Base-by-base conservation (phyloP, 1,140 invertebrate genomes). In the Conus ventricosus region DNA sequence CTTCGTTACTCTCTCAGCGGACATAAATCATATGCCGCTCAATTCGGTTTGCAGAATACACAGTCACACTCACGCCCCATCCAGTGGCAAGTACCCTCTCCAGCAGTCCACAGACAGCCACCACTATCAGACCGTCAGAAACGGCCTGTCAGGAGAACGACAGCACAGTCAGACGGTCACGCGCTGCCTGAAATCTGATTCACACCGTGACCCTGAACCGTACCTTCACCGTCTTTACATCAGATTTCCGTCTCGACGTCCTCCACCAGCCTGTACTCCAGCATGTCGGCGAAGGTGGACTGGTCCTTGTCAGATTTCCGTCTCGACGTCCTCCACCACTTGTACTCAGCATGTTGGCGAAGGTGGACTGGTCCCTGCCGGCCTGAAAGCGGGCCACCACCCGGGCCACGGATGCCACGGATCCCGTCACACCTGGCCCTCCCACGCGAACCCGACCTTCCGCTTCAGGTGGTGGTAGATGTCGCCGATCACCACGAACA, bases 361-460 rank as follows among this genome's bases (percentile, higher is more conserved):
- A 94, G 60, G 91, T 89, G 23, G 93, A 94, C 23, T 90, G 88
- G 57, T 94, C 93, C 63, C 90, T 91, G 53, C 88, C 90, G 11
- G 91, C 90, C 15, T 90, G 87, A 88, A 94, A 94, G 5, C 94
- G 84, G 23, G 94, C 93, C 67, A 91, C 88, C n/a, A 94, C 91
- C 87, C 92, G 93, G 11, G 93, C 91, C 53, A 87, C 88, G 7
- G 90, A 90, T 0, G 90, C 25, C 5, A 78, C 88, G 53, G 89
- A 91, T 20, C 94, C 93, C 17, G 93, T 94, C 63, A 91, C 23
- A 95, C 90, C 81, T 92, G 92, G 6, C 91, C n/a, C 88, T 95
- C 94, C 94, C 94, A 95, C 0, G 93, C 91, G 84, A 90, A 93
- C 17, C 93, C 94, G 1, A 94, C 75, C 85, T 93, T 94, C 75